Base-by-base conservation (phyloP, 1,140 invertebrate genomes). In the Hormaphis cornu region DNA sequence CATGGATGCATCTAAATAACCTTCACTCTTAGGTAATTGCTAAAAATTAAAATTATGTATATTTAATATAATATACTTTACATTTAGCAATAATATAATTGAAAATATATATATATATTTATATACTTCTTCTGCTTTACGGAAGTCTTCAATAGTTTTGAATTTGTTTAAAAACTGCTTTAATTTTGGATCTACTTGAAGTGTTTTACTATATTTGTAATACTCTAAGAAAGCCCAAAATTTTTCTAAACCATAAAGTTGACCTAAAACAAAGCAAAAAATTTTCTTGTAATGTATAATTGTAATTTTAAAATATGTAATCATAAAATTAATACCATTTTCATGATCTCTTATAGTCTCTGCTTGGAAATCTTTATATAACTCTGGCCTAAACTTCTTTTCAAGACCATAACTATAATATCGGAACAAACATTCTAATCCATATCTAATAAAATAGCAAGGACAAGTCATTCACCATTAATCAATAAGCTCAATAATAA, bases 201-300 rank as follows among this genome's bases (percentile, higher is more conserved):
- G 81, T 69, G 87, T 85, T 28, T 80, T 81, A 18, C 87, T 84
- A 73, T 90, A 85, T 77, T 90, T 93, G 79, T 92, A 94, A 81
- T 93, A 95, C 79, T 97, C 97, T 7, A 96, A 80, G 82, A 98
- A 98, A 46, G 95, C 95, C 93, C 95, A 98, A 80, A 98, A 99
- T 79, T 99, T 99, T 80, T 99, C 97, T 52, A 99, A 80, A 44
- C 96, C 97, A 81, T 98, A 99, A 20, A 98, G 80, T 81, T 98
- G 93, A 79, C 93, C 91, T 93, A 77, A n/a, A 80, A 76, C 9
- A 71, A 30, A 24, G 14, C 35, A 59, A 20, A n/a, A 59, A 52
- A 69, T 52, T 9, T 69, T 70, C 37, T 1, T 69, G 35, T 30
- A 44, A 35, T 18, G 2, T 30, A 69, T 69, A 26, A 69, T 52